Base-by-base conservation (phyloP, 2,888 invertebrate genomes). In the Branchipolynoe longqiensis region DNA sequence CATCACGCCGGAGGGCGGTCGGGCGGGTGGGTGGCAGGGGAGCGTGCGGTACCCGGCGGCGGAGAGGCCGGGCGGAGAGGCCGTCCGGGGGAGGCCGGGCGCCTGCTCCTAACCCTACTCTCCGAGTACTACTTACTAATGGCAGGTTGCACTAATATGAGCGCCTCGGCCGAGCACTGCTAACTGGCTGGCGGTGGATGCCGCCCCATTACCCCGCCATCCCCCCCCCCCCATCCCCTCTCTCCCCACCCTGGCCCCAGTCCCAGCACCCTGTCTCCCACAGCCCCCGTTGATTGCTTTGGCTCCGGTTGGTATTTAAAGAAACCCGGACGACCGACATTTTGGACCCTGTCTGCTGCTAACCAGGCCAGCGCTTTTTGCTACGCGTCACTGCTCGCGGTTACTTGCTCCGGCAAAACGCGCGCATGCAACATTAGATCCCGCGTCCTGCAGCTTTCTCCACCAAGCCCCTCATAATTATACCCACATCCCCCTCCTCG, bases 71-170 rank as follows among this genome's bases (percentile, higher is more conserved):
- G n/a, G 69, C 14, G 69, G 33, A 38, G 69, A 0, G 14, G 69
- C 36, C 58, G 69, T 1, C 6, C 3, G 28, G 14, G 64, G 31
- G 28, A 62, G 1, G 18, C 18, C 69, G 36, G 18, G 33, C 4
- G 69, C 69, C 69, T 38, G 69, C 36, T 12, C 8, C 69, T 38
- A 12, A 69, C 69, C 69, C 69, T 33, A 69, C 69, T 69, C 38
- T 69, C 69, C 69, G 18, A 36, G 36, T 69, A 69, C 69, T 69
- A 69, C 69, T 62, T 69, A 69, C 38, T 69, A 69, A 31, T 64
- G 28, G 64, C 8, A 59, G 6, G 59, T 8, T 8, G 18, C 28
- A 31, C 64, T 31, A n/a, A 58, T 18, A 12, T 48, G 18, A n/a
- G 18, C 58, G 58, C 14, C 58, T 8, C 8, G 4, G 14, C n/a